Percentiles rank a stretch among this genome's conserved stretches.
These are phyloP conservation scores for Helleia helle DNA, from an alignment of 2,888 invertebrate genomes.

Conservation along the genomic window DNA sequence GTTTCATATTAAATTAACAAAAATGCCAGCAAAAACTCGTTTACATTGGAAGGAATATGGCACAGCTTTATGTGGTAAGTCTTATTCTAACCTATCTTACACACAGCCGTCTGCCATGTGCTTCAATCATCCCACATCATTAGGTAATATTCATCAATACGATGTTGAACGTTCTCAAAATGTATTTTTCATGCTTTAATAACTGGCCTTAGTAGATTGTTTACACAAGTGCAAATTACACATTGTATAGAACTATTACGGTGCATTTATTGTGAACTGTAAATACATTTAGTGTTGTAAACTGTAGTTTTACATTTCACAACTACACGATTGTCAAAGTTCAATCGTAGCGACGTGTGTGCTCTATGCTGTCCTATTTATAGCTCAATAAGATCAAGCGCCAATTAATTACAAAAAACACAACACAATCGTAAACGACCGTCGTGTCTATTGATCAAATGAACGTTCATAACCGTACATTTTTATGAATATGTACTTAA, in stretches of 20 bases:
- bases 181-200: not conserved
- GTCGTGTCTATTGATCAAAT: too few relatives aligned
- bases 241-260: too few relatives aligned
- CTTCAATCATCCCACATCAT: conserved; percentile 22
- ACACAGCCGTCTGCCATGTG: conserved; percentile 38
- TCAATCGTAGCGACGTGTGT: not conserved
- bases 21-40: conserved; percentile 69
- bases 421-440: not conserved
- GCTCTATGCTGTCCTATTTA: conserved; percentile 4
- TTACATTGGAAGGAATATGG: conserved; percentile 75
- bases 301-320: conserved; percentile 1
- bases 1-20: conserved; percentile 38
- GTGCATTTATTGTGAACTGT: too few relatives aligned
- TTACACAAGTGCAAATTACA: conserved; percentile 16
- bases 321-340: not conserved
- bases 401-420: conserved; percentile 4
- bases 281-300: too few relatives aligned
- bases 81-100: conserved; percentile 51
- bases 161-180: not conserved
- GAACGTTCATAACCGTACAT: too few relatives aligned
- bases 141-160: not conserved
- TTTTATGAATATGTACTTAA: too few relatives aligned
- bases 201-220: conserved; percentile 7
- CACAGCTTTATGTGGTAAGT: conserved; percentile 72
- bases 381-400: conserved; percentile 5